Evolutionary conservation across 2,888 invertebrate species (phyloP).

Genomic region (Drosophila differens): DNA sequence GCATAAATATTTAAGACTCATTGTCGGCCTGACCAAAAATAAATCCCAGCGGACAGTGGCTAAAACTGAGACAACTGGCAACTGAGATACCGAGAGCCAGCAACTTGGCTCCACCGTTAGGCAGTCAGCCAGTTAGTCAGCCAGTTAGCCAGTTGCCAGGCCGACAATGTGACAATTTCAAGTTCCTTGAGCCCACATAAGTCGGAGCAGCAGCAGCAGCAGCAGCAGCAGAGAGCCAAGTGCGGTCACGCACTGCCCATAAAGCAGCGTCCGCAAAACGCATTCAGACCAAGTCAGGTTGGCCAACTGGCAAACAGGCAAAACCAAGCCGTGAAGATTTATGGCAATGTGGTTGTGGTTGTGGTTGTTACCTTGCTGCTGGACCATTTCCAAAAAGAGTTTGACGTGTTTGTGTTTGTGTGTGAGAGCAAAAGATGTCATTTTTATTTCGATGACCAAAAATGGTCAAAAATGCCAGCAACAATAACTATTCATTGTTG

Average conservation of each 20-base stretch:
- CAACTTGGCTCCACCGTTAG: constrained; percentile 67
- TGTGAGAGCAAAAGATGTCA: constrained; percentile 78
- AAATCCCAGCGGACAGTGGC: constrained; percentile 41
- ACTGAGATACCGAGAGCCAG: background rate
- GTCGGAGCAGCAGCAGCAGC: constrained; percentile 24
- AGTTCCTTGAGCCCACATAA: constrained; percentile 79
- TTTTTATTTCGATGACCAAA: constrained; percentile 81
- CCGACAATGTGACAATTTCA: constrained; percentile 71
- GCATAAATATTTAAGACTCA: constrained; percentile 55
- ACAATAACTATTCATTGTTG: constrained; percentile 50
- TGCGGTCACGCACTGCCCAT: constrained; percentile 75
- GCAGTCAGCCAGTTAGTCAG: constrained; percentile 58
- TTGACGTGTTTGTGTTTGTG: constrained; percentile 64
- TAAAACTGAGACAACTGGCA: constrained; percentile 17
- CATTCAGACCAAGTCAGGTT: constrained; percentile 61
- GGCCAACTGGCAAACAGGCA: constrained; percentile 24
- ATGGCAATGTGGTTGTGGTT: constrained; percentile 59
- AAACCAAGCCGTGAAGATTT: constrained; percentile 64
- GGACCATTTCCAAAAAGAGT: constrained; percentile 72
- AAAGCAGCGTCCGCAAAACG: constrained; percentile 46
- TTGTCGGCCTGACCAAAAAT: constrained; percentile 56
- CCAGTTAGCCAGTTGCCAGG: constrained; percentile 7
- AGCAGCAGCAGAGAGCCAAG: constrained; percentile 6
- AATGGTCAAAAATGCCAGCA: constrained; percentile 69
- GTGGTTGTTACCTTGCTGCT: constrained; percentile 19